Percentiles rank a stretch among this genome's conserved stretches.
phyloP scores from a whole-genome alignment of 2,113 vertebrate genomes.

The Aepyceros melampus region DNA sequence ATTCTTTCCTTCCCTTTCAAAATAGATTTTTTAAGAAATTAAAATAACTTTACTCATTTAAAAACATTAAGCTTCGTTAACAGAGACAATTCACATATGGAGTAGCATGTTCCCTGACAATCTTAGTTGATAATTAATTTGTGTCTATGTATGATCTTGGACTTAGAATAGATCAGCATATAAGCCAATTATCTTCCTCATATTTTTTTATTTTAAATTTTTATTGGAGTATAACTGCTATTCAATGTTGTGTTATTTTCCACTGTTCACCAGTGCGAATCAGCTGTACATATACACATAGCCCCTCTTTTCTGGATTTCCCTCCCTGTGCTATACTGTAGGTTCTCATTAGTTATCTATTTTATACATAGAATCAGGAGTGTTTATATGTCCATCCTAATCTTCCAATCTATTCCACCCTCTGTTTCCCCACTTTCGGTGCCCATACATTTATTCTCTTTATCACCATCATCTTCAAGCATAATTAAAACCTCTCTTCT shows the following conservation, averaged over 20 bases:
- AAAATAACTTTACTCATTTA: neutral
- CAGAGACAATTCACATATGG: neutral
- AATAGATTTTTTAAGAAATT: neutral
- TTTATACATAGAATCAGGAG: neutral
- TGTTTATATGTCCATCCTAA: neutral
- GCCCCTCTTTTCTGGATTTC: neutral
- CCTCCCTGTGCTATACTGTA: neutral
- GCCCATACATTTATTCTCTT: neutral
- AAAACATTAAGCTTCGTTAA: neutral
- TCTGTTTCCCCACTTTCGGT: neutral
- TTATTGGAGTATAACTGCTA: neutral
- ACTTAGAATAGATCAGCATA: neutral
- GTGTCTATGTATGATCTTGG: neutral
- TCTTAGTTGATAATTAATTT: neutral
- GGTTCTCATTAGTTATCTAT: neutral
- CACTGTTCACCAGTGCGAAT: neutral
- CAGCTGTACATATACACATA: fast-evolving
- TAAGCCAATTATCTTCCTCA: slow-evolving; percentile 39
- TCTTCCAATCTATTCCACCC: neutral
- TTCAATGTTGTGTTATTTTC: neutral
- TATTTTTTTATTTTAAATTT: neutral
- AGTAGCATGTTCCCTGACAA: fast-evolving
- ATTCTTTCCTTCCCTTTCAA: neutral
- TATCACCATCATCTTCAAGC: slow-evolving; percentile 16
- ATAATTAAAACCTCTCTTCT: slow-evolving; percentile 30